Evolutionary conservation across 2,888 invertebrate species (phyloP).

Genomic region (Actias luna): DNA sequence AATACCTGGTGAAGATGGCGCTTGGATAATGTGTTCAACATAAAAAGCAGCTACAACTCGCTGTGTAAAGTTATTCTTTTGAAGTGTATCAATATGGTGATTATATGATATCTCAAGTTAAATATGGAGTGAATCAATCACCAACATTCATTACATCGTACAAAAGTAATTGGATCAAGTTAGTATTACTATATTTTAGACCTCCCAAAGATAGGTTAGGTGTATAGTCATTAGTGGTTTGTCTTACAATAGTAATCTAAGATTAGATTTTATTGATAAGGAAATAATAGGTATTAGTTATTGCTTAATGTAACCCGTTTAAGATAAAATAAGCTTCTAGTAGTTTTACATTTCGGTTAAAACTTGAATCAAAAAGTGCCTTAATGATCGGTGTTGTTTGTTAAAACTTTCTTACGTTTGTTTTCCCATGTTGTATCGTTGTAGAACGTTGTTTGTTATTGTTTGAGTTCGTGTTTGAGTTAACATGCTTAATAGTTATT

Average conservation of each 20-base stretch:
- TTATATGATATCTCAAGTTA: background rate
- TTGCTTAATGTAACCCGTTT: background rate
- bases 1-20: background rate
- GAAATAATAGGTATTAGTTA: background rate
- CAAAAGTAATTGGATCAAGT: constrained; percentile 3
- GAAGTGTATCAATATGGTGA: background rate
- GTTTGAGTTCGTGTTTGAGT: constrained; percentile 27
- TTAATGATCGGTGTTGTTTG: constrained; percentile 77
- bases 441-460: constrained; percentile 32
- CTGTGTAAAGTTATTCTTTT: background rate
- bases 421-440: constrained; percentile 44
- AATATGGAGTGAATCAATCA: background rate
- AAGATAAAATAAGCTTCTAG: constrained; percentile 24
- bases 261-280: constrained; percentile 19
- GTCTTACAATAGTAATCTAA: constrained; percentile 32
- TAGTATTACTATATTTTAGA: constrained; percentile 30
- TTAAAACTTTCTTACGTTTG: constrained; percentile 48
- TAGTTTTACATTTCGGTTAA: constrained; percentile 29
- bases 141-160: background rate
- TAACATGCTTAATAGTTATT: constrained; percentile 28
- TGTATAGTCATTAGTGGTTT: constrained; percentile 35
- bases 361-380: constrained; percentile 49
- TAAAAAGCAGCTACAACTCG: background rate
- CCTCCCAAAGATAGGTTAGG: constrained; percentile 60
- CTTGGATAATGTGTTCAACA: background rate